Percentiles rank a stretch among this genome's conserved stretches.
Evolutionary conservation across 2,113 vertebrate species (phyloP).

Genomic region (Cinclus mexicanus): DNA sequence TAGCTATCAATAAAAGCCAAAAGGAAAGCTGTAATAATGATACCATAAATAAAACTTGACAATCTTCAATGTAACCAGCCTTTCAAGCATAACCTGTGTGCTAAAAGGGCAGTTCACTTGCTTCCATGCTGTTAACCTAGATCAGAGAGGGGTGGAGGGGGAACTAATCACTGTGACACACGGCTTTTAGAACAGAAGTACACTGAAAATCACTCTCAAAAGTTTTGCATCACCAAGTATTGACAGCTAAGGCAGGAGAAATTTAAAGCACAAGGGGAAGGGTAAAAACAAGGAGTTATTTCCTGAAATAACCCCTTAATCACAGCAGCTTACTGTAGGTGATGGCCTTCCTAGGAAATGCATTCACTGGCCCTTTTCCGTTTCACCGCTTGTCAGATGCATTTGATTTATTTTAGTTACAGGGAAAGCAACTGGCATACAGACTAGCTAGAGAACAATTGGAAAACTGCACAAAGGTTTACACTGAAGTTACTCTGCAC

Average conservation of each 20-base stretch:
- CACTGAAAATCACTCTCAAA: background rate
- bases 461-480: background rate
- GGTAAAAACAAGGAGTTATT: background rate
- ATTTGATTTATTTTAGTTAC: background rate
- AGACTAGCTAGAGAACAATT: background rate
- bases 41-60: background rate
- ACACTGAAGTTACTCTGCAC: background rate
- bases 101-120: background rate
- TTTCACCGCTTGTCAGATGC: background rate
- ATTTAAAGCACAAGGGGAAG: background rate
- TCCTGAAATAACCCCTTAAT: background rate
- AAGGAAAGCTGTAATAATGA: background rate
- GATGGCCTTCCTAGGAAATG: background rate
- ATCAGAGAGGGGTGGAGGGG: background rate
- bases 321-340: background rate
- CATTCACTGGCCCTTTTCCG: background rate
- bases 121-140: background rate
- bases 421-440: background rate
- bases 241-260: background rate
- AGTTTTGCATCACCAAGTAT: background rate
- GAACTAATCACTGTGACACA: background rate
- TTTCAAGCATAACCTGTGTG: background rate
- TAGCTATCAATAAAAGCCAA: background rate
- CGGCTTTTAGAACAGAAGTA: background rate
- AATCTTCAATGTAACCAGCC: background rate